phyloP scores from a whole-genome alignment of 2,797 vertebrate genomes.

The Trachurus trachurus region DNA sequence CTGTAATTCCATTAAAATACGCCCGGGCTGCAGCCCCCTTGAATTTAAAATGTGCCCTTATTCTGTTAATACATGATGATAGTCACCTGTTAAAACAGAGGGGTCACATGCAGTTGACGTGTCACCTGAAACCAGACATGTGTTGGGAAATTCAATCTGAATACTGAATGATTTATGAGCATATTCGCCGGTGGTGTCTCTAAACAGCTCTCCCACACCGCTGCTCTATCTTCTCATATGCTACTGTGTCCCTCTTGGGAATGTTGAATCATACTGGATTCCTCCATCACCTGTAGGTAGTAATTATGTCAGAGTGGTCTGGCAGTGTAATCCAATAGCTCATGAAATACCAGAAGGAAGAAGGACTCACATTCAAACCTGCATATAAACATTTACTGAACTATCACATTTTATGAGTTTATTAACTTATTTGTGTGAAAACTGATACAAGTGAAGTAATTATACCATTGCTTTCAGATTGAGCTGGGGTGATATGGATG shows the following conservation, averaged over 20 bases:
- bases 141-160: constrained; percentile 62
- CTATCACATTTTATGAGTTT: background rate
- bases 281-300: constrained; percentile 44
- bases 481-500: background rate
- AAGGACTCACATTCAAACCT: constrained; percentile 6
- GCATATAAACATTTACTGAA: constrained; percentile 1
- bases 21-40: constrained; percentile 28
- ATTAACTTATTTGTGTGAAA: background rate
- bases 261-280: constrained; percentile 42
- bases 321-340: constrained; percentile 38
- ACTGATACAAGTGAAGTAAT: background rate
- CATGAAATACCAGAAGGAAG: constrained; percentile 23
- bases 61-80: constrained; percentile 29
- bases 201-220: constrained; percentile 43
- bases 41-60: constrained; percentile 41
- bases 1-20: constrained; percentile 60
- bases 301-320: constrained; percentile 39
- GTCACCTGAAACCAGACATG: constrained; percentile 70
- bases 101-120: constrained; percentile 65
- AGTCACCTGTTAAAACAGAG: constrained; percentile 38
- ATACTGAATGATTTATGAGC: constrained; percentile 77
- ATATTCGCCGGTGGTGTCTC: constrained; percentile 40
- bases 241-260: constrained; percentile 46
- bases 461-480: background rate
- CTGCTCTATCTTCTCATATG: constrained; percentile 40